Evolutionary conservation across 1,140 invertebrate genomes (phyloP).

Genomic region (Microplitis demolitor): DNA sequence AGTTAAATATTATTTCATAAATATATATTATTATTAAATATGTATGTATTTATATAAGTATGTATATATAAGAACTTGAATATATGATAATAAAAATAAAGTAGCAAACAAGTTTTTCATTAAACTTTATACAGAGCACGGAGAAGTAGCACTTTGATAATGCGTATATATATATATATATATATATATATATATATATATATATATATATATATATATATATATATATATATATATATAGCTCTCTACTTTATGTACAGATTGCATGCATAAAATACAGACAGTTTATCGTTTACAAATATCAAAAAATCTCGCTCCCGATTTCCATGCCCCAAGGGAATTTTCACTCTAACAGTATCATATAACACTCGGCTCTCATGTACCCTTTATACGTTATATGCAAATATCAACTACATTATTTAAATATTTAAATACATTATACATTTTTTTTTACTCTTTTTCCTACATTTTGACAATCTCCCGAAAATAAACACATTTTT

Average conservation of each 20-base stretch:
- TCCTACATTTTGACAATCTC: neutral
- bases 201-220: too few relatives aligned
- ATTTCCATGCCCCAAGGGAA: neutral
- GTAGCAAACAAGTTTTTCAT: neutral
- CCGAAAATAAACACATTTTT: too few relatives aligned
- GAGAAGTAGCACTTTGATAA: neutral
- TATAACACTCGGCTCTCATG: neutral
- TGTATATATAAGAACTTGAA: neutral
- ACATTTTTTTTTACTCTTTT: neutral
- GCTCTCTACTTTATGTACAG: conserved; percentile 35
- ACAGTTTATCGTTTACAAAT: conserved; percentile 40
- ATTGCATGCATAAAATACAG: conserved; percentile 37
- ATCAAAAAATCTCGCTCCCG: conserved; percentile 30
- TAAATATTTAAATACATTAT: neutral
- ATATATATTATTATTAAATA: too few relatives aligned
- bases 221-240: neutral
- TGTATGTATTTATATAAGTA: too few relatives aligned
- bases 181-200: too few relatives aligned
- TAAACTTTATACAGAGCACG: conserved; percentile 6
- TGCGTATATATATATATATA: neutral
- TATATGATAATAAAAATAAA: neutral
- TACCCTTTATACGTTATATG: neutral
- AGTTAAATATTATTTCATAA: too few relatives aligned
- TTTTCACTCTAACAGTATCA: neutral
- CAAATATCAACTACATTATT: too few relatives aligned